Evolutionary conservation across 2,113 vertebrate genomes (phyloP).

Genomic region (Mormoops blainvillei): DNA sequence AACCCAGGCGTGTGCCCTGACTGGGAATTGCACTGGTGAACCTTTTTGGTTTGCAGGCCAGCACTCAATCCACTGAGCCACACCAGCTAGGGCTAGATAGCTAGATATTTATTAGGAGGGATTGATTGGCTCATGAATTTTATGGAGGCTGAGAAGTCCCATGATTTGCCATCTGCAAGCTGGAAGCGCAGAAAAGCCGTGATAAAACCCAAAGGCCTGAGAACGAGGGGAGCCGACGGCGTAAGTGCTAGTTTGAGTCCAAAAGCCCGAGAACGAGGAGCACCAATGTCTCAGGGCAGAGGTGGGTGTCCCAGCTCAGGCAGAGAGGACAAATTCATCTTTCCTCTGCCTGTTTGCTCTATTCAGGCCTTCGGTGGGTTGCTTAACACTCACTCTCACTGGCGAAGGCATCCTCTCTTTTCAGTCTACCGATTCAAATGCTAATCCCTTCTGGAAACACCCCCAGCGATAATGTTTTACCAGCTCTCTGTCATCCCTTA

Average conservation of each 20-base stretch:
- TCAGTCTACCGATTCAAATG: neutral
- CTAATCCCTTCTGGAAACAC: neutral
- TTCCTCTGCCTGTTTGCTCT: neutral
- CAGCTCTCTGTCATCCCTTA: neutral
- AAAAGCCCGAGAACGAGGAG: neutral
- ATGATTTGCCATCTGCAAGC: neutral
- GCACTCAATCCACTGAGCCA: too few species aligned
- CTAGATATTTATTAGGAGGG: neutral
- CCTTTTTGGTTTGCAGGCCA: too few species aligned
- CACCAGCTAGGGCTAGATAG: too few species aligned
- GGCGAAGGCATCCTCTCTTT: neutral
- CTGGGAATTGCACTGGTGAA: too few species aligned
- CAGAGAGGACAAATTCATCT: neutral
- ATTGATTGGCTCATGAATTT: neutral
- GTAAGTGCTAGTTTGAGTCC: neutral
- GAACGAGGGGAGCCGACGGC: neutral
- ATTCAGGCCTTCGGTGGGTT: neutral
- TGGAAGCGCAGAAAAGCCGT: neutral
- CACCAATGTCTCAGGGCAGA: neutral
- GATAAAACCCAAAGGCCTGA: neutral
- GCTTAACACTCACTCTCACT: neutral
- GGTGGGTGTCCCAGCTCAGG: neutral
- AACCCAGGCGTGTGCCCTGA: too few species aligned
- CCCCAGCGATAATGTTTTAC: neutral
- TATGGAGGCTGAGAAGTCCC: neutral